phyloP scores from a whole-genome alignment of 2,113 vertebrate genomes.

The Chlamydotis undulata region DNA sequence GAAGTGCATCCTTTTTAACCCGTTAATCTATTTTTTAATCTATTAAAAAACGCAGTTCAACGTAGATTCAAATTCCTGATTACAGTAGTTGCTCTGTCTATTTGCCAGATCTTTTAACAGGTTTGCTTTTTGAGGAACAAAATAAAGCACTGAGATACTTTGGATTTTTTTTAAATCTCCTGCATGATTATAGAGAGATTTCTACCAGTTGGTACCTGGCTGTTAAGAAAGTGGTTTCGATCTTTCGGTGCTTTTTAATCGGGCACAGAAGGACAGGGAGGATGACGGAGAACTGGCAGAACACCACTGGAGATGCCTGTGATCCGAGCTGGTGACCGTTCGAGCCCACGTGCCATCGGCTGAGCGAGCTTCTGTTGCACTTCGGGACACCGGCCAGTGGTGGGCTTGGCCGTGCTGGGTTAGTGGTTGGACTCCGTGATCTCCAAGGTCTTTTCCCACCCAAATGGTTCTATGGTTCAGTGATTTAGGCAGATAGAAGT shows the following conservation, averaged over 20 bases:
- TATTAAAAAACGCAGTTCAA: rapidly evolving
- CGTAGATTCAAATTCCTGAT: neutral
- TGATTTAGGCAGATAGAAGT: neutral
- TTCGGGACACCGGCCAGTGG: too few relatives aligned
- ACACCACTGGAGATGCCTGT: neutral
- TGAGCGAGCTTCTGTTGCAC: neutral
- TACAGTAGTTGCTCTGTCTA: neutral
- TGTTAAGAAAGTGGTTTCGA: neutral
- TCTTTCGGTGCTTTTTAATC: neutral
- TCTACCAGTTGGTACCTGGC: neutral
- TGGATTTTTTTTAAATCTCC: neutral
- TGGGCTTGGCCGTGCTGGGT: too few relatives aligned
- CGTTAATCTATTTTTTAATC: neutral
- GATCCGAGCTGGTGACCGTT: neutral
- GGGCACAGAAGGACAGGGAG: neutral
- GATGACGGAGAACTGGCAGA: neutral
- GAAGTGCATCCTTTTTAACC: neutral
- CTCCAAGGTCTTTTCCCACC: too few relatives aligned
- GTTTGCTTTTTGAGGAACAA: neutral
- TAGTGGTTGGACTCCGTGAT: too few relatives aligned
- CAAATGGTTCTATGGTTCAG: too few relatives aligned
- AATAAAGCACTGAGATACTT: neutral
- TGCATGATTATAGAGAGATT: neutral
- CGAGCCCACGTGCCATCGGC: rapidly evolving
- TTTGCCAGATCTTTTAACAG: neutral